Conservation (phyloP, 2,797 vertebrate species). For the Liasis olivaceus region DNA sequence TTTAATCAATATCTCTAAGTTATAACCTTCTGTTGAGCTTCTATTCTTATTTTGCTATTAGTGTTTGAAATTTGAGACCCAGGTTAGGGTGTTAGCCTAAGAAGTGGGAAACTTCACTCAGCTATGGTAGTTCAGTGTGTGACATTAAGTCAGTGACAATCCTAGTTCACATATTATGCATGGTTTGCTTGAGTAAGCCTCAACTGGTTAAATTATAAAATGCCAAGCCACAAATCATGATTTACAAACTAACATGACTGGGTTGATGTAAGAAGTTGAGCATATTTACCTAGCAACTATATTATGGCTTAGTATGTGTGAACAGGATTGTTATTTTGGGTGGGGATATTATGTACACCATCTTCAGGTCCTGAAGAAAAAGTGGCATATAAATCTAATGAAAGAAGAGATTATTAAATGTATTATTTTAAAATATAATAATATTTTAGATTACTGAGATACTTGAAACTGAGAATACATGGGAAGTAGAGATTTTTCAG, state of each 20-base stretch:
- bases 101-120: neutral
- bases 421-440: neutral
- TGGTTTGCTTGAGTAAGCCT: neutral
- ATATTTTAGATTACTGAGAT: neutral
- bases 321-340: neutral
- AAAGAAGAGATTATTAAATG: neutral
- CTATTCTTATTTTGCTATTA: neutral
- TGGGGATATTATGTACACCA: neutral
- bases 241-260: neutral
- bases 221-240: neutral
- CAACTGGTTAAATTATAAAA: neutral
- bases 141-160: neutral
- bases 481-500: neutral
- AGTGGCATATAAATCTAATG: neutral
- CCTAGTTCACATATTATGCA: neutral
- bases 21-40: neutral
- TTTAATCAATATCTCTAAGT: neutral
- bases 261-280: neutral
- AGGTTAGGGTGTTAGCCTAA: neutral
- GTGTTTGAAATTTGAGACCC: neutral
- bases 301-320: neutral
- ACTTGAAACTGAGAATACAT: neutral
- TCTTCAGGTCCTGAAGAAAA: neutral
- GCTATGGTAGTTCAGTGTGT: neutral
- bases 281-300: neutral